Base-by-base conservation (phyloP, 1,140 invertebrate species). In the Cephus cinctus region DNA sequence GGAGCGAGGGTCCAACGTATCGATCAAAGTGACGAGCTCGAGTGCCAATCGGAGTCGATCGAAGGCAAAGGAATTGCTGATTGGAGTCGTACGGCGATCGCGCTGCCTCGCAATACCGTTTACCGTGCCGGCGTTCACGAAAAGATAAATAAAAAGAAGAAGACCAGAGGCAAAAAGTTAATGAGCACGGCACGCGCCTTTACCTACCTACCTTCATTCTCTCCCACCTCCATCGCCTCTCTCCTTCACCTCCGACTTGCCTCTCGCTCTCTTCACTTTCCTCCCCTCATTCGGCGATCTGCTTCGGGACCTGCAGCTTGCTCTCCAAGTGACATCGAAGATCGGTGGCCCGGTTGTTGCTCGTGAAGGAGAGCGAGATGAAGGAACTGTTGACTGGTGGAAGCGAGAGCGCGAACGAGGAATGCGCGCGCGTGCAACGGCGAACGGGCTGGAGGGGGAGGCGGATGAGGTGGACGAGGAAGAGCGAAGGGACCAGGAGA, bases 111-210 rank as follows among this genome's bases (percentile, higher is more conserved):
- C 14, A 1, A 18, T 0, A 11, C 16, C 31, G 15, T 19, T 19
- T 40, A 35, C 39, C 32, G 21, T 15, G 22, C 20, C 31, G 45
- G 19, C 15, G 40, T 20, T 21, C 31, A 39, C 35, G 45, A 43
- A 23, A n/a, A 48, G 39, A 52, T n/a, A n/a, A 42, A 34, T 34
- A 39, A 47, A 44, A 32, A 50, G 47, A 44, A 31, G 38, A 49
- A 27, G 25, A n/a, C 25, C 40, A 42, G 41, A 19, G 43, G 36
- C 34, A 66, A 69, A 66, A 64, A 59, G 63, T 69, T 67, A 67
- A 65, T 69, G 65, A 67, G 61, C 57, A 57, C 58, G 64, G 67
- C 67, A 69, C 67, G 67, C 67, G 67, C 63, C 63, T n/a, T n/a
- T n/a, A n/a, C n/a, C n/a, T n/a, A n/a, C n/a, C 50, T 51, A 42